phyloP scores from a whole-genome alignment of 2,888 invertebrate genomes.

The Drosophila lacicola region DNA sequence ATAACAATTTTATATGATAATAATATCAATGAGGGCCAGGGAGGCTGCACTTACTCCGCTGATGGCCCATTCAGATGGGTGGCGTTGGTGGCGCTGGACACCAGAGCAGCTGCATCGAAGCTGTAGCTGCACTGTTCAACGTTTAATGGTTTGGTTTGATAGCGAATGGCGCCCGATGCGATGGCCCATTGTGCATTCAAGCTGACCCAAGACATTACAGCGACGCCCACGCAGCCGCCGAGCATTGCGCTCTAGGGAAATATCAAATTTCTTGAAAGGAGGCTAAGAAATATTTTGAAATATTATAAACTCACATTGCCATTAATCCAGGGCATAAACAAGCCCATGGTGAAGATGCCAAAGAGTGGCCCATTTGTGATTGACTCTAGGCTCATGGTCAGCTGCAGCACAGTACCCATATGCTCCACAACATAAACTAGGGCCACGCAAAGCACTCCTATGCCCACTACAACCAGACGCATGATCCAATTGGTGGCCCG shows the following conservation, averaged over 20 bases:
- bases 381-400: constrained; percentile 89
- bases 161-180: constrained; percentile 87
- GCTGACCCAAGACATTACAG: constrained; percentile 88
- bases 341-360: constrained; percentile 88
- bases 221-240: constrained; percentile 87
- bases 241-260: constrained; percentile 86
- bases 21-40: neutral
- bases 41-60: constrained; percentile 67
- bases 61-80: constrained; percentile 42
- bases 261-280: neutral
- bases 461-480: constrained; percentile 89
- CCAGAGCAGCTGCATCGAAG: constrained; percentile 84
- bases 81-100: constrained; percentile 58
- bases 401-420: constrained; percentile 90
- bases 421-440: constrained; percentile 91
- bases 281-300: neutral
- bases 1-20: neutral
- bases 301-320: constrained; percentile 86
- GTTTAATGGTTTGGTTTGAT: constrained; percentile 88
- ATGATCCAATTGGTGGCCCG: constrained; percentile 87
- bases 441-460: constrained; percentile 89
- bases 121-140: constrained; percentile 88
- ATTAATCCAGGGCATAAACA: constrained; percentile 90
- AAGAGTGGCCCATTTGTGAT: constrained; percentile 90
- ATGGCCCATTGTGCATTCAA: constrained; percentile 88